Evolutionary conservation across 2,888 invertebrate species (phyloP), one percentile per base, ranked within the genome.

Genomic region (Rotaria magnacalcarata): DNA sequence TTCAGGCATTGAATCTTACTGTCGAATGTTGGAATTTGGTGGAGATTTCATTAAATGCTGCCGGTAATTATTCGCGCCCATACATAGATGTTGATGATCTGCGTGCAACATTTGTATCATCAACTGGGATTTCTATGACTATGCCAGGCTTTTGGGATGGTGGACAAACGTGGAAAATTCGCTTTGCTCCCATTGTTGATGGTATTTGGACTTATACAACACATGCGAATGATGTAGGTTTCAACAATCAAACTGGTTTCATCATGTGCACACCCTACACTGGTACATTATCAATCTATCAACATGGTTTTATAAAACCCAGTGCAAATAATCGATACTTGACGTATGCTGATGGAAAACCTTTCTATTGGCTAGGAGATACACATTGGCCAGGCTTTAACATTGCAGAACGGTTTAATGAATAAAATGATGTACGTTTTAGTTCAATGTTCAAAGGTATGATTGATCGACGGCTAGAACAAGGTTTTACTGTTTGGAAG

Each of bases 311-410:
- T 27, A 27, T 60, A 27, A 60, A 60, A 27, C 60, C 60, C 4
- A 60, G 60, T 60, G 5, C 60, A 60, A 60, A 60, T 14, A 60
- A 60, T 27, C 27, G 60, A 60, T 60, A 60, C 27, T 34, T 60
- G n/a, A 60, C 60, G 2, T 60, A 60, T 60, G 60, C 60, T 60
- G 60, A 60, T 34, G 60, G 27, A n/a, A 60, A 60, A 60, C 60
- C 60, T 27, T 60, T 60, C 10, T 60, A 60, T 60, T 60, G 60
- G 60, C 11, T 60, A 27, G 60, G 60, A n/a, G 60, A 60, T 14
- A 60, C 60, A 60, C 60, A 60, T 60, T 60, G 60, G 60, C 27
- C 60, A 11, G 60, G 60, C 27, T 60, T 60, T 60, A 60, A 60
- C 27, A 60, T 60, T 27, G 60, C 60, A 60, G 60, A 60, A n/a